These are phyloP conservation scores for Erebia aethiops DNA, from an alignment of 2,888 invertebrate species.

Conservation along the genomic window DNA sequence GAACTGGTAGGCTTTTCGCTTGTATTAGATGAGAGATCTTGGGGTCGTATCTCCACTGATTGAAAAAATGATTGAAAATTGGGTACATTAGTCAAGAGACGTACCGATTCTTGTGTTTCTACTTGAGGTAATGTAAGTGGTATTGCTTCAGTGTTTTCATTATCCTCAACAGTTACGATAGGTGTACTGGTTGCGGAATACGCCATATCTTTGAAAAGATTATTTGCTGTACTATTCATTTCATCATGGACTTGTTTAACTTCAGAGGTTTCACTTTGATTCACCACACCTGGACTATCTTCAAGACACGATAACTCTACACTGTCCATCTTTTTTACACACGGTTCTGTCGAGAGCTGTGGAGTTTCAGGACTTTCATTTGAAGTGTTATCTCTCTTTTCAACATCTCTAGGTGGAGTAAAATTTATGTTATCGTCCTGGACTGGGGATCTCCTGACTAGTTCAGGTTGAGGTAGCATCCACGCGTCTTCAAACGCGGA, in stretches of 20 bases:
- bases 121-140: slow-evolving; percentile 54
- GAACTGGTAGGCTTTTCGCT: slow-evolving; percentile 46
- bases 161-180: slow-evolving; percentile 47
- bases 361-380: slow-evolving; percentile 47
- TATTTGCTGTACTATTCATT: slow-evolving; percentile 55
- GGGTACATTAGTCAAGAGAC: slow-evolving; percentile 44
- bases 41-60: slow-evolving; percentile 65
- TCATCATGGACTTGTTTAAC: slow-evolving; percentile 43
- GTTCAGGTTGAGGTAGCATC: slow-evolving; percentile 67
- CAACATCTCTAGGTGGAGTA: slow-evolving; percentile 53
- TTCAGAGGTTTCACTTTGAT: slow-evolving; percentile 47
- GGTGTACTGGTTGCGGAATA: slow-evolving; percentile 73
- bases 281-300: slow-evolving; percentile 53
- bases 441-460: slow-evolving; percentile 62
- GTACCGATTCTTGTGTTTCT: slow-evolving; percentile 46
- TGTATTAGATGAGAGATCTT: slow-evolving; percentile 55
- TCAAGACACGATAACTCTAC: slow-evolving; percentile 67
- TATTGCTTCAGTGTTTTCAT: slow-evolving; percentile 50
- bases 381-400: slow-evolving; percentile 41
- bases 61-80: slow-evolving; percentile 62
- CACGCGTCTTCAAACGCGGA: slow-evolving; percentile 64
- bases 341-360: slow-evolving; percentile 51
- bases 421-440: slow-evolving; percentile 50
- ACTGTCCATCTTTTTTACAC: slow-evolving; percentile 69
- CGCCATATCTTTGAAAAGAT: slow-evolving; percentile 59